These are phyloP conservation scores for Neolamprologus sp. DNA, from an alignment of 2,113 vertebrate species.

Conservation along the genomic window DNA sequence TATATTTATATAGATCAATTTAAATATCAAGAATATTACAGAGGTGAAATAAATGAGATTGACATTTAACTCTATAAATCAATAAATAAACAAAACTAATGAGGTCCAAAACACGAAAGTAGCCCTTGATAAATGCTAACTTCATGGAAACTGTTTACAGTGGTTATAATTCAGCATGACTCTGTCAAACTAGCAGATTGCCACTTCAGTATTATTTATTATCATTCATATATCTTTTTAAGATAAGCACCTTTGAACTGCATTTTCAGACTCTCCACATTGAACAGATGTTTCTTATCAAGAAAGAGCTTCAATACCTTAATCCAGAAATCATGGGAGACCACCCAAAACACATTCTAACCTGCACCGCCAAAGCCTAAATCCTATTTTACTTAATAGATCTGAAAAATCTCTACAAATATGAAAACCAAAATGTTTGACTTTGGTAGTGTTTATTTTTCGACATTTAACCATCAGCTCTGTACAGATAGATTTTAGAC, in stretches of 20 bases:
- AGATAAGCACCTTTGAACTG: not conserved
- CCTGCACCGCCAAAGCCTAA: not conserved
- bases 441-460: not conserved
- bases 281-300: not conserved
- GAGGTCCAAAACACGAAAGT: not conserved
- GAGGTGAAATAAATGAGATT: not conserved
- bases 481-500: not conserved
- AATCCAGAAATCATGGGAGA: not conserved
- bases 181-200: fast-evolving
- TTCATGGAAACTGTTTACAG: not conserved
- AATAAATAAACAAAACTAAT: not conserved
- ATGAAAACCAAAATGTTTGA: not conserved
- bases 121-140: not conserved
- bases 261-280: fast-evolving
- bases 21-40: not conserved
- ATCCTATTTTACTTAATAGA: not conserved
- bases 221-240: not conserved
- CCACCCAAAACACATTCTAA: not conserved
- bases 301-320: not conserved
- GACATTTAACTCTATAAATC: not conserved
- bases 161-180: not conserved
- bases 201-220: not conserved
- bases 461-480: not conserved
- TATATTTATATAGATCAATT: not conserved
- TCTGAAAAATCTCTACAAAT: not conserved